Evolutionary conservation across 2,888 invertebrate genomes (phyloP), one percentile per base, ranked within the genome.

Genomic region (Lasioglossum pauxillum): DNA sequence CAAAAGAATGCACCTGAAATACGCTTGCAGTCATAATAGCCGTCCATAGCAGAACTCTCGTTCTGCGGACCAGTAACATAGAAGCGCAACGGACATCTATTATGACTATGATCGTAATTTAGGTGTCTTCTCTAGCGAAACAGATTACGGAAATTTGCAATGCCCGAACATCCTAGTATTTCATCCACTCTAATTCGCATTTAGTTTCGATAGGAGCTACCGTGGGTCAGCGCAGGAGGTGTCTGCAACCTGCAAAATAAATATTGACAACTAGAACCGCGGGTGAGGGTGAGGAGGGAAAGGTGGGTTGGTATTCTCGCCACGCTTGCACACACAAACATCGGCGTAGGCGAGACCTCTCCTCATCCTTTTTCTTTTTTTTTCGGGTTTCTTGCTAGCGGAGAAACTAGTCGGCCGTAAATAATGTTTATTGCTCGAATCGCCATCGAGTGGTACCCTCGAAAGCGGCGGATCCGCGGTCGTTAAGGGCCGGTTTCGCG

Each of bases 391-490:
- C 71, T 41, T 41, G 71, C 71, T 64, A 64, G 71, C 12, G n/a
- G 16, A 73, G 73, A 76, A 76, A 76, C 76, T 76, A 76, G 76
- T 46, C 27, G 41, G 76, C 76, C 38, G 73, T 73, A 73, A 46
- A 73, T 73, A 73, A 73, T 73, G 44, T 73, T 73, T 76, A 67
- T 73, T 57, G 67, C 46, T 57, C 46, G 75, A 84, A 81, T 78
- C 80, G 46, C 81, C 73, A 75, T 81, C 78, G 49, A 78, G 69
- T 73, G 78, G 78, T 72, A 78, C 75, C 53, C 57, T 73, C 31
- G 46, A 64, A 64, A 44, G 41, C 41, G 44, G 75, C 75, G 60
- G 44, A 76, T 60, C 14, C 31, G 60, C 16, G 8, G 60, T 64
- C 19, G 41, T 64, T 76, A 76, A 76, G 64, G 60, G 75, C 44